phyloP scores from a whole-genome alignment of 2,888 invertebrate genomes.

The Diarsia dahlii region DNA sequence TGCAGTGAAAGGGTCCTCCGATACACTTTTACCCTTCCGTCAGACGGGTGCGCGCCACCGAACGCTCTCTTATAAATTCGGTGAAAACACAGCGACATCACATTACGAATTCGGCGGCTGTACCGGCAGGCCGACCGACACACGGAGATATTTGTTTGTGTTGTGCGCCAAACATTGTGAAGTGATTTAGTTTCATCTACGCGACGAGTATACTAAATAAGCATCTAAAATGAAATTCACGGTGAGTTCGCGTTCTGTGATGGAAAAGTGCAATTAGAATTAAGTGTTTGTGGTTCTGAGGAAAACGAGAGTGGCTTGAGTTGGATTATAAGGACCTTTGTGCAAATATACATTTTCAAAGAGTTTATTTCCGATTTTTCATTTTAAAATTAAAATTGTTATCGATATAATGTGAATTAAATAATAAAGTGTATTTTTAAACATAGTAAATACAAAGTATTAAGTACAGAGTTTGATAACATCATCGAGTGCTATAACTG shows the following conservation, averaged over 20 bases:
- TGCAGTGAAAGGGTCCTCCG: slow-evolving; percentile 89
- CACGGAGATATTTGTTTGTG: slow-evolving; percentile 76
- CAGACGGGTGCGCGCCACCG: slow-evolving; percentile 79
- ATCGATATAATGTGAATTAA: background rate
- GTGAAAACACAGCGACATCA: slow-evolving; percentile 87
- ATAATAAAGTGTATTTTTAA: background rate
- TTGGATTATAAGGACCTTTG: slow-evolving; percentile 50
- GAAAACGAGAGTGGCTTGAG: slow-evolving; percentile 25
- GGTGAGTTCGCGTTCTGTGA: slow-evolving; percentile 86
- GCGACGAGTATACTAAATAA: slow-evolving; percentile 82
- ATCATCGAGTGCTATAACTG: slow-evolving; percentile 4
- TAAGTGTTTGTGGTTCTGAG: slow-evolving; percentile 62
- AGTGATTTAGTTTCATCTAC: slow-evolving; percentile 87
- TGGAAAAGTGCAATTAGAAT: slow-evolving; percentile 68
- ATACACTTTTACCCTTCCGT: slow-evolving; percentile 88
- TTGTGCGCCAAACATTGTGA: slow-evolving; percentile 77
- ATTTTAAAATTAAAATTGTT: background rate
- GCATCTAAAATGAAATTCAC: slow-evolving; percentile 89
- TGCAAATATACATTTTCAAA: background rate
- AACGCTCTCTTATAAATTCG: slow-evolving; percentile 89
- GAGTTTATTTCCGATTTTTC: background rate
- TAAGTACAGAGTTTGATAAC: slow-evolving; percentile 6
- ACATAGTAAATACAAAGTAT: background rate
- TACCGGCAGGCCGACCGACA: slow-evolving; percentile 84
- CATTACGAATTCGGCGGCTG: slow-evolving; percentile 90